Evolutionary conservation across 1,140 invertebrate genomes (phyloP).

Genomic region (Drosophila teissieri): DNA sequence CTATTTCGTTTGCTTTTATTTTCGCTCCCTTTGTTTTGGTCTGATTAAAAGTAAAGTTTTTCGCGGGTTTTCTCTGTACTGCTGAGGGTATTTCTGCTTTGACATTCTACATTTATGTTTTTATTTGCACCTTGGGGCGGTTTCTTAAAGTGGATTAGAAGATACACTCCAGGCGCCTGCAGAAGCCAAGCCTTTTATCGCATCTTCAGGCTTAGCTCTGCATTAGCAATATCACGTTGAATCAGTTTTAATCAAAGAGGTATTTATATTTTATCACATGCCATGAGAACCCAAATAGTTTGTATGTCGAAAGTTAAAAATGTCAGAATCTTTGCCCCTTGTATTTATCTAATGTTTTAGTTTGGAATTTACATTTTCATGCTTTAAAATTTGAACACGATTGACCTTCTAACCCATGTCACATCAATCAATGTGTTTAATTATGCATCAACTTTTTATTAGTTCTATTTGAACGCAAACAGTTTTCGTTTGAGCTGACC

Average conservation of each 20-base stretch:
- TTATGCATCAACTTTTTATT: constrained; percentile 27
- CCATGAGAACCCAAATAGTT: too few species aligned
- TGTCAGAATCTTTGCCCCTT: too few species aligned
- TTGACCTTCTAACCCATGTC: not conserved
- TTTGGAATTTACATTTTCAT: not conserved
- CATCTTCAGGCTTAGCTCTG: not conserved
- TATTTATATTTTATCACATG: too few species aligned
- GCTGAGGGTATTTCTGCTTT: constrained; percentile 19
- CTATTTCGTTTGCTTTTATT: constrained; percentile 33
- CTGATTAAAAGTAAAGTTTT: constrained; percentile 68
- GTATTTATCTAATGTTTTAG: too few species aligned
- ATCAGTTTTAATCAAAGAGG: too few species aligned
- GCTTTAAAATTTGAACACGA: not conserved
- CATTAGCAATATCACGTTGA: too few species aligned
- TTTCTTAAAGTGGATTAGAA: not conserved
- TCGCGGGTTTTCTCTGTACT: constrained; percentile 22
- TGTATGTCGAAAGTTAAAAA: too few species aligned
- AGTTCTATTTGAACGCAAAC: constrained; percentile 1
- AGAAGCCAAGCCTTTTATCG: not conserved
- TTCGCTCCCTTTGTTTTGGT: constrained; percentile 61
- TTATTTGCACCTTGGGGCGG: constrained; percentile 23
- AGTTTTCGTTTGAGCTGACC: constrained; percentile 16
- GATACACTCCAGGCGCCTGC: not conserved
- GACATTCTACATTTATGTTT: constrained; percentile 28
- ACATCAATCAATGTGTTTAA: constrained; percentile 11